These are phyloP conservation scores for Chloropsis cyanopogon DNA, from an alignment of 2,113 vertebrate species.

Conservation along the genomic window DNA sequence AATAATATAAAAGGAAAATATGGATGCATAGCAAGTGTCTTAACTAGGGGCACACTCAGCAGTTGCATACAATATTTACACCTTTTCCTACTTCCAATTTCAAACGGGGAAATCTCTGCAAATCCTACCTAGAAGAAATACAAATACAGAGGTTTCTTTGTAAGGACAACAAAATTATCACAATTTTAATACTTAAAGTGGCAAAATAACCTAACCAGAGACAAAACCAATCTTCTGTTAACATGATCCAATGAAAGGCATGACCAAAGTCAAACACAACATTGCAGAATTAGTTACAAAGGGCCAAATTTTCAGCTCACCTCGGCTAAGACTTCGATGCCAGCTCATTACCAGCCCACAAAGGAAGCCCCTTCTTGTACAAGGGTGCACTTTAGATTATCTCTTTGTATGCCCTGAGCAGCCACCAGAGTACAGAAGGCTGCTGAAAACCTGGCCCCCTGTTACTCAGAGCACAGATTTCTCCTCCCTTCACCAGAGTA, in stretches of 20 bases:
- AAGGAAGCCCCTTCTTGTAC: background rate
- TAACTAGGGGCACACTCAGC: background rate
- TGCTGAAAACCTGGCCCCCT: slow-evolving; percentile 39
- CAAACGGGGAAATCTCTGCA: background rate
- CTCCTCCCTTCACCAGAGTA: background rate
- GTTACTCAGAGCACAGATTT: background rate
- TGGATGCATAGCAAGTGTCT: background rate
- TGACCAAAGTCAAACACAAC: background rate
- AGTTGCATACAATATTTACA: background rate
- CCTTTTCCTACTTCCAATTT: background rate
- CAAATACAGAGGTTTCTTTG: background rate
- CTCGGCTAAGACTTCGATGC: background rate
- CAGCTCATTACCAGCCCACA: background rate
- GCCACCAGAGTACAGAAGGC: background rate
- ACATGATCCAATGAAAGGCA: background rate
- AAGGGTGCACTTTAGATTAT: background rate
- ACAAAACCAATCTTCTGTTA: background rate
- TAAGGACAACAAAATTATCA: background rate
- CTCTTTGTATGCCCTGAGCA: rapidly evolving
- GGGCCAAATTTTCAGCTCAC: slow-evolving; percentile 38
- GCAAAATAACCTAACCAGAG: background rate
- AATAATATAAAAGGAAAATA: background rate
- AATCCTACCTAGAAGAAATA: background rate
- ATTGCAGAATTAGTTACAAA: background rate
- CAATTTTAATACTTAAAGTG: background rate